phyloP scores from a whole-genome alignment of 2,888 invertebrate genomes.

The Rhamnusium bicolor region DNA sequence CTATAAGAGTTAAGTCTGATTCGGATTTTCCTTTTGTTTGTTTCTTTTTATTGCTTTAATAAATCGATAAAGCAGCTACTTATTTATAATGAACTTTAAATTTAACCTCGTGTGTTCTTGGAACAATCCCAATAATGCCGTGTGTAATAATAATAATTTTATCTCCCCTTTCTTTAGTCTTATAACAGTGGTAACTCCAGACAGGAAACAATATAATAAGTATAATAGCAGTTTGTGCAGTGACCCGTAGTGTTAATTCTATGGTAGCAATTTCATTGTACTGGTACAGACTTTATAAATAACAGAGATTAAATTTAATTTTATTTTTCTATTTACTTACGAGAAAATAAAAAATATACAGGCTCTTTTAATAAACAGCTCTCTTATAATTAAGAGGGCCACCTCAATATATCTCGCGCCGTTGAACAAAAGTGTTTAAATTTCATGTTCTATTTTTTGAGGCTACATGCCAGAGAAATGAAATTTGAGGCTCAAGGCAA shows the following conservation, averaged over 20 bases:
- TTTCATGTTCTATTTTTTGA: too few relatives aligned
- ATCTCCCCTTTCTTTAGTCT: background rate
- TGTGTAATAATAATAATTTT: background rate
- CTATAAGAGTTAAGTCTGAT: too few relatives aligned
- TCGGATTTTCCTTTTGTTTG: too few relatives aligned
- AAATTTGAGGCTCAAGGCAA: too few relatives aligned
- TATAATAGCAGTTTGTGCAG: background rate
- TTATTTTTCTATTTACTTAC: background rate
- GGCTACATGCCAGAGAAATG: too few relatives aligned
- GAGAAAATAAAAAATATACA: background rate
- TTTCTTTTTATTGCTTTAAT: too few relatives aligned
- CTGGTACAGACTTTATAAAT: background rate
- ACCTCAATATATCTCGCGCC: too few relatives aligned
- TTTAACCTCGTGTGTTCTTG: background rate
- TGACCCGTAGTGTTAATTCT: conserved; percentile 7
- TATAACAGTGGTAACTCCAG: background rate
- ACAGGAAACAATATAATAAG: conserved; percentile 9
- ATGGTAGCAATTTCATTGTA: conserved; percentile 4
- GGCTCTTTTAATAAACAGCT: too few relatives aligned
- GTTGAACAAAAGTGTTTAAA: too few relatives aligned
- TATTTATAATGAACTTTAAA: background rate
- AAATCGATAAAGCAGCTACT: too few relatives aligned
- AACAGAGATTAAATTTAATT: background rate
- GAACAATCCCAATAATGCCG: background rate
- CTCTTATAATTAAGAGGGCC: too few relatives aligned